Base-by-base conservation (phyloP, 2,797 vertebrate species). In the Hirundo rustica region DNA sequence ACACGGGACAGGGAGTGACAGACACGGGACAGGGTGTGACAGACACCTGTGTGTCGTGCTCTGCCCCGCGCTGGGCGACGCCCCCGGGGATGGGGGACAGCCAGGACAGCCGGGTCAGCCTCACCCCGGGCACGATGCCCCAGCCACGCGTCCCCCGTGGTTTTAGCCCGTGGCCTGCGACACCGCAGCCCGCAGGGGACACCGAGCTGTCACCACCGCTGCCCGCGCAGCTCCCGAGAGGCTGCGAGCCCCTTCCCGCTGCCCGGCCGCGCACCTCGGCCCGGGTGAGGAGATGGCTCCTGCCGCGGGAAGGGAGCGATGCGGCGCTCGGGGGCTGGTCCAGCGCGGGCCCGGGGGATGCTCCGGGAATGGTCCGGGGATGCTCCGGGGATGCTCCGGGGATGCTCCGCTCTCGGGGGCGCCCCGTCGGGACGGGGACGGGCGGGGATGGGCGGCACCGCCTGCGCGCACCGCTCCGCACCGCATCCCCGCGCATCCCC, bases 281-380 rank as follows among this genome's bases (percentile, higher is more conserved):
- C 11, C 2, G 55, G 36, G 17, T 3, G 67, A 5, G 29, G 25
- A 38, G 7, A 32, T 10, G 48, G 45, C 60, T 68, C 78, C 54
- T 4, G 68, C 48, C 27, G 7, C 0, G 16, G 3, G 14, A 1
- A 3, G 2, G 17, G 47, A 13, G 71, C 36, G 23, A 1, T 21
- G 25, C 32, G n/a, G 18, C 6, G 23, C 15, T 55, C 26, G 48
- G 51, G 50, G 50, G 16, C 20, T 7, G 45, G 2, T 30, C 23
- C 29, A 7, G 32, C 8, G 9, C 26, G 15, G 27, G 68, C 17
- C 75, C 22, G 19, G 32, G 11, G 26, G 26, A 16, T 51, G 26
- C 50, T 27, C 30, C 14, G 26, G 40, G 40, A 40, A 40, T 40
- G 40, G 40, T 40, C 40, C 40, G 61, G 20, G 40, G n/a, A n/a